A percentile compares a stretch with the other conserved stretches of the same genome.
These are phyloP conservation scores for Hymenopus coronatus DNA, from an alignment of 2,888 invertebrate genomes.

Conservation along the genomic window DNA sequence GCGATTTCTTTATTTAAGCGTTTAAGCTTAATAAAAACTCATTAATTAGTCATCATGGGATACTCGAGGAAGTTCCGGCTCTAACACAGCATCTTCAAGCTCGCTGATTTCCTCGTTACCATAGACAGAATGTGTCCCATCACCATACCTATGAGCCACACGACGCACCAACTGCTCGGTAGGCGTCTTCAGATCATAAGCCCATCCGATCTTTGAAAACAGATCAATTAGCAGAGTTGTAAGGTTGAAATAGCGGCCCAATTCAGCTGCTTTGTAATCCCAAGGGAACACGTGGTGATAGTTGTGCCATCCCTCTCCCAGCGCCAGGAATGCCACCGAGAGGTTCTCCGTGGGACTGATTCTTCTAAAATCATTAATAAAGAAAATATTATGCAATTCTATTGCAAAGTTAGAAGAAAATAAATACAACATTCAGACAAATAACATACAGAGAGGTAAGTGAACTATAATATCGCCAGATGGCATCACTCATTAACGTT, in stretches of 20 bases:
- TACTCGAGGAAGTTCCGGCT: neutral
- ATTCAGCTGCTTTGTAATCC: constrained; percentile 67
- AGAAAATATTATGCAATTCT: too few species aligned
- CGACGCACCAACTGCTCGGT: constrained; percentile 54
- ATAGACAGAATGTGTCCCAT: constrained; percentile 50
- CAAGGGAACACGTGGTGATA: constrained; percentile 61
- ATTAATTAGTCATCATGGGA: neutral
- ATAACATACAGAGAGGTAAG: too few species aligned
- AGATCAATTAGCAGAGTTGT: constrained; percentile 69
- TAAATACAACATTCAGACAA: too few species aligned
- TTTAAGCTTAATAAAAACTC: too few species aligned
- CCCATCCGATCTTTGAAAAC: constrained; percentile 73
- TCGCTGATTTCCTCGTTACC: neutral
- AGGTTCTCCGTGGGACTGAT: constrained; percentile 40
- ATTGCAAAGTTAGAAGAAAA: too few species aligned
- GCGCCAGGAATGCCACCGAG: constrained; percentile 40
- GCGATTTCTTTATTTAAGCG: too few species aligned
- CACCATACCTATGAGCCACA: constrained; percentile 57
- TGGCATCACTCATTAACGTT: too few species aligned
- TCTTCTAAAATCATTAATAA: constrained; percentile 6
- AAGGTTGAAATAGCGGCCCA: constrained; percentile 62
- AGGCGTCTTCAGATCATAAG: constrained; percentile 70
- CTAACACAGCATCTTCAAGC: neutral
- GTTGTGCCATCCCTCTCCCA: constrained; percentile 55
- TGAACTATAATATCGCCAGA: too few species aligned